Percentiles rank a stretch among this genome's conserved stretches.
These are phyloP conservation scores for Echinops telfairi DNA, from an alignment of 2,113 vertebrate genomes.

Conservation along the genomic window DNA sequence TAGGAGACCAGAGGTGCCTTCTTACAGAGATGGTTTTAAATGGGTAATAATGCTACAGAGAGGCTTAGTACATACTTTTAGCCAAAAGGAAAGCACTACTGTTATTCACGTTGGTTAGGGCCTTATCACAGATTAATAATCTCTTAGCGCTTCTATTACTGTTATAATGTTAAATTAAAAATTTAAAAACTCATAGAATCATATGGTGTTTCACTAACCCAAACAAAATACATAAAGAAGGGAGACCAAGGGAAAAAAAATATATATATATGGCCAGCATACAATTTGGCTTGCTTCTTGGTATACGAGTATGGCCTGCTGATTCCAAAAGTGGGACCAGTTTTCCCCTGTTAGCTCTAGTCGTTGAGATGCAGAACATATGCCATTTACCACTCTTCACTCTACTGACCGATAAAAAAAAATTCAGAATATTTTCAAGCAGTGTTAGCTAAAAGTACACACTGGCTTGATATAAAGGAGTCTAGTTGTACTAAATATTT, in stretches of 20 bases:
- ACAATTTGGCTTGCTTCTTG: too few species aligned
- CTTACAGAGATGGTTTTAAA: constrained; percentile 42
- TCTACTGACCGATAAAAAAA: too few species aligned
- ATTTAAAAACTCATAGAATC: not conserved
- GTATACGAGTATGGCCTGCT: too few species aligned
- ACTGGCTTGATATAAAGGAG: too few species aligned
- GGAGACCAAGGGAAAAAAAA: not conserved
- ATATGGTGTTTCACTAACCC: not conserved
- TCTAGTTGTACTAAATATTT: too few species aligned
- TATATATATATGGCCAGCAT: too few species aligned
- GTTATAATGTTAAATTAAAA: constrained; percentile 17
- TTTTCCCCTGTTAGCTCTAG: too few species aligned
- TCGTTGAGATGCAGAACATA: too few species aligned
- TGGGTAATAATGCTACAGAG: not conserved
- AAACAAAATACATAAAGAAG: not conserved
- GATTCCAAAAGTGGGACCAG: too few species aligned
- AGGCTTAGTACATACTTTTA: not conserved
- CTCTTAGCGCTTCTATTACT: not conserved
- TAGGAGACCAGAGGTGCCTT: constrained; percentile 16
- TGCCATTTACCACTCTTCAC: too few species aligned
- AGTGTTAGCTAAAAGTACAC: too few species aligned
- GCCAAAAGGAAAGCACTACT: not conserved
- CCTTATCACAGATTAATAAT: not conserved
- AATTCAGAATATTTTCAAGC: too few species aligned
- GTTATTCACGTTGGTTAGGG: not conserved